These are phyloP conservation scores for Boulengeromyrus knoepffleri DNA, from an alignment of 2,113 vertebrate species.

Conservation along the genomic window DNA sequence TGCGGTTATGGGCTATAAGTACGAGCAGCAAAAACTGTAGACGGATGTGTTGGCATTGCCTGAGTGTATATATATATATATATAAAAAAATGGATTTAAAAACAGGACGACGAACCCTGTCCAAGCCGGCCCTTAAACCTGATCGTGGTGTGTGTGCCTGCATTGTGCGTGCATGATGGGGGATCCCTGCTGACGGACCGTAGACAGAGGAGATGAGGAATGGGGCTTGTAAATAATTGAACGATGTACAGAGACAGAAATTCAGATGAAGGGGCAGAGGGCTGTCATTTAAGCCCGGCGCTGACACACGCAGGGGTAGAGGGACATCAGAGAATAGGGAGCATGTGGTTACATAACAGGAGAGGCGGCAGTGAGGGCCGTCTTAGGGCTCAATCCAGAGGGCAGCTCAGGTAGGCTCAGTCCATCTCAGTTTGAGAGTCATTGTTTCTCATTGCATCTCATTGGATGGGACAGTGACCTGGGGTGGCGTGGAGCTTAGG, in stretches of 20 bases:
- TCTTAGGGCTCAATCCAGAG: not conserved
- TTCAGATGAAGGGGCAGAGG: not conserved
- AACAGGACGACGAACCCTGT: not conserved
- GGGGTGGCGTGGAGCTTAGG: not conserved
- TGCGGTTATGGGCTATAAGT: not conserved
- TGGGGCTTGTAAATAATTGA: conserved; percentile 17
- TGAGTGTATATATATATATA: not conserved
- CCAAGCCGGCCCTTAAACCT: not conserved
- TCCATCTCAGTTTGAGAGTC: not conserved
- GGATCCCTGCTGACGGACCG: not conserved
- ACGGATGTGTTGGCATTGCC: not conserved
- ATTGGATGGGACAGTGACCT: not conserved
- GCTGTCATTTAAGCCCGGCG: conserved; percentile 20
- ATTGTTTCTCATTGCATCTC: not conserved
- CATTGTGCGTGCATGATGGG: not conserved
- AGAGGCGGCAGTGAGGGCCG: not conserved
- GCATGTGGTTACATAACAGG: not conserved
- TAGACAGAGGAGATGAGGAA: not conserved
- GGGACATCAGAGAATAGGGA: not conserved
- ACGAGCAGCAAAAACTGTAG: not conserved
- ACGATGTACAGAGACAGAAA: conserved; percentile 2
- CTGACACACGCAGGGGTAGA: not conserved
- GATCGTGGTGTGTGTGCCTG: not conserved
- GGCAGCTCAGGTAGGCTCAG: not conserved
- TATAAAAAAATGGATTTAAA: not conserved